Conservation (phyloP, 2,113 vertebrate species). For the Vanacampus margaritifer region DNA sequence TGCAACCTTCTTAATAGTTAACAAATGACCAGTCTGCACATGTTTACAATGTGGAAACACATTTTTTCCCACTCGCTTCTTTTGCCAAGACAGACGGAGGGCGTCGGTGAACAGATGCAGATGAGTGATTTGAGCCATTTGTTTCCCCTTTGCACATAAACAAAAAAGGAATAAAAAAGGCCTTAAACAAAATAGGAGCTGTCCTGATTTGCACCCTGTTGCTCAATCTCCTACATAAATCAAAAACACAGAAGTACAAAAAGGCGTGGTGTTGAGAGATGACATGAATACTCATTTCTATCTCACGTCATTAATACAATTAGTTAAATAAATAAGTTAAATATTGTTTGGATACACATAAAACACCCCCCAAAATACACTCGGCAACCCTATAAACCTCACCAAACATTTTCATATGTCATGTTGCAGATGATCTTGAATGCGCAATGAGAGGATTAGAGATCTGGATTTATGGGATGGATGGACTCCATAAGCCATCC, state of each 20-base stretch:
- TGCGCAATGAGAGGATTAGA: not conserved
- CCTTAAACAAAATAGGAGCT: not conserved
- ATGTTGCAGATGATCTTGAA: not conserved
- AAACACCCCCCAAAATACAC: not conserved
- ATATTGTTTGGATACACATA: not conserved
- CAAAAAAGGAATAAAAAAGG: not conserved
- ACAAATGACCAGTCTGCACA: not conserved
- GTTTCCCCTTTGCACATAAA: slow-evolving; percentile 5
- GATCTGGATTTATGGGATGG: slow-evolving; percentile 1
- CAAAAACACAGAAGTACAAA: slow-evolving; percentile 3
- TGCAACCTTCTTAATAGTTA: not conserved
- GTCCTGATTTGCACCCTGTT: slow-evolving; percentile 20
- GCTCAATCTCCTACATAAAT: not conserved
- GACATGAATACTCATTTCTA: not conserved
- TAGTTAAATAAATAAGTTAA: not conserved
- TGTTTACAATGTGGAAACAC: not conserved
- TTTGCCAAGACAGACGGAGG: slow-evolving; percentile 36
- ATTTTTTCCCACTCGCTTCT: not conserved
- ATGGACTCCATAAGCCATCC: not conserved
- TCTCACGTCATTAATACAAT: not conserved
- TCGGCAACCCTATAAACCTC: not conserved
- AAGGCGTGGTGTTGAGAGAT: slow-evolving; percentile 4
- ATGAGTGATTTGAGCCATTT: slow-evolving; percentile 32
- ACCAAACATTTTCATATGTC: not conserved
- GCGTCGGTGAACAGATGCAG: slow-evolving; percentile 30